Percentiles rank a stretch among this genome's conserved stretches.
These are phyloP conservation scores for Caerostris extrusa DNA, from an alignment of 1,140 invertebrate species.

Conservation along the genomic window DNA sequence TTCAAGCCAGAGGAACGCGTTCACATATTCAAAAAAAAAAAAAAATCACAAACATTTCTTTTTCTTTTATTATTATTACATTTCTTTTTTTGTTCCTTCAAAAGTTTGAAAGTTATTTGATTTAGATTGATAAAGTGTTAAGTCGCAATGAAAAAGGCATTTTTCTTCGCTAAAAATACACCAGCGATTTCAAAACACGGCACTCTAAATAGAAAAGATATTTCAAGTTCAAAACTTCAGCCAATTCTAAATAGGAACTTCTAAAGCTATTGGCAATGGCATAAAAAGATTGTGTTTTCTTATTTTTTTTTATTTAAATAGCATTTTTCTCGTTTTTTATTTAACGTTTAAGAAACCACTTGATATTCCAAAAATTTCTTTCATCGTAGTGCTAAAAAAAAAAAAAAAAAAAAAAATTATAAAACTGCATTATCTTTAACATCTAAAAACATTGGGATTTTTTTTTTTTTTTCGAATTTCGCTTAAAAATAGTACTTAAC, in stretches of 20 bases:
- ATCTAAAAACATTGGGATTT: no score
- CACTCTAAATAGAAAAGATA: background rate
- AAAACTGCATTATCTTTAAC: no score
- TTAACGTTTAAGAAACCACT: background rate
- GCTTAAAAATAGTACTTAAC: no score
- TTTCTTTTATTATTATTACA: background rate
- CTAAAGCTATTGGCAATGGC: background rate
- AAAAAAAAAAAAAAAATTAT: no score
- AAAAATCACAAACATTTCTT: background rate
- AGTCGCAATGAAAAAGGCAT: background rate
- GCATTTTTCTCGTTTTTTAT: background rate
- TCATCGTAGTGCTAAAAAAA: no score
- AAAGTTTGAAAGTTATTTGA: background rate
- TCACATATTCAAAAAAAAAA: background rate
- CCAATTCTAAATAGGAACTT: constrained; percentile 5
- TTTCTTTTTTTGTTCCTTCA: background rate
- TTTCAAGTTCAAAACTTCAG: background rate
- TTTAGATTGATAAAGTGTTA: background rate
- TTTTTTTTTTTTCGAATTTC: no score
- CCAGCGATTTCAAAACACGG: background rate
- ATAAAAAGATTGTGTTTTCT: background rate
- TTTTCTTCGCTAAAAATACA: background rate
- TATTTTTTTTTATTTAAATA: background rate
- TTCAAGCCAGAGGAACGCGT: background rate
- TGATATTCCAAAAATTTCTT: no score